Evolutionary conservation across 1,140 invertebrate species (phyloP).

Genomic region (Dendroctonus valens): DNA sequence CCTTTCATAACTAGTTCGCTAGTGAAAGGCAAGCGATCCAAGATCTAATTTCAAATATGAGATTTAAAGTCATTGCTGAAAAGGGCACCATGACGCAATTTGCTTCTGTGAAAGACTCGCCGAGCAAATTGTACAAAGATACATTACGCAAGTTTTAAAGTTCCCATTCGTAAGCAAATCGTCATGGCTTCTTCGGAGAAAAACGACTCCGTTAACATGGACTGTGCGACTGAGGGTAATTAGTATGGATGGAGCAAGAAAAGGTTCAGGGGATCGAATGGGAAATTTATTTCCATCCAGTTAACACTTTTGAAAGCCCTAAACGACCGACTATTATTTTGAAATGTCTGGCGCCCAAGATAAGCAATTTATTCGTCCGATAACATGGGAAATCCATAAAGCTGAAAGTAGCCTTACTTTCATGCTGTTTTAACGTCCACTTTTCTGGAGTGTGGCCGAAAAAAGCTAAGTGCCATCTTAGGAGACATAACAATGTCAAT

Average conservation of each 20-base stretch:
- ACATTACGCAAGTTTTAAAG: slow-evolving; percentile 18
- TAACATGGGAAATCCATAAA: slow-evolving; percentile 16
- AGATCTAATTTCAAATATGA: slow-evolving; percentile 27
- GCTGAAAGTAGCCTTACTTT: slow-evolving; percentile 1
- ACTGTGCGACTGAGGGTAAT: background rate
- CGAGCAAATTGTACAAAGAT: slow-evolving; percentile 17
- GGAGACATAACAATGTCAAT: slow-evolving; percentile 1
- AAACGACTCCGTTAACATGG: slow-evolving; percentile 15
- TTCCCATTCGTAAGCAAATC: slow-evolving; percentile 18
- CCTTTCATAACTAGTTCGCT: too few relatives aligned
- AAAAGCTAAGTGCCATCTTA: background rate
- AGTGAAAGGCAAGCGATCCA: background rate
- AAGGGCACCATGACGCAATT: slow-evolving; percentile 15
- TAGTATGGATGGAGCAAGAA: slow-evolving; percentile 11
- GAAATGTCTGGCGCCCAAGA: too few relatives aligned
- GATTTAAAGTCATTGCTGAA: slow-evolving; percentile 18
- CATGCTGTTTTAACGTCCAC: background rate
- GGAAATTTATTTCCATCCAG: background rate
- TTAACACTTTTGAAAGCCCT: background rate
- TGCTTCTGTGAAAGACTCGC: slow-evolving; percentile 11
- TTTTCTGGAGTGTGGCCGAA: background rate
- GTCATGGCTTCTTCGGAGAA: slow-evolving; percentile 12
- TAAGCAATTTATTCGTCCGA: background rate
- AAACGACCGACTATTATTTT: too few relatives aligned
- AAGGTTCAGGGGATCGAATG: background rate